Base-by-base conservation (phyloP, 2,888 invertebrate genomes). In the Silvanus unidentatus region DNA sequence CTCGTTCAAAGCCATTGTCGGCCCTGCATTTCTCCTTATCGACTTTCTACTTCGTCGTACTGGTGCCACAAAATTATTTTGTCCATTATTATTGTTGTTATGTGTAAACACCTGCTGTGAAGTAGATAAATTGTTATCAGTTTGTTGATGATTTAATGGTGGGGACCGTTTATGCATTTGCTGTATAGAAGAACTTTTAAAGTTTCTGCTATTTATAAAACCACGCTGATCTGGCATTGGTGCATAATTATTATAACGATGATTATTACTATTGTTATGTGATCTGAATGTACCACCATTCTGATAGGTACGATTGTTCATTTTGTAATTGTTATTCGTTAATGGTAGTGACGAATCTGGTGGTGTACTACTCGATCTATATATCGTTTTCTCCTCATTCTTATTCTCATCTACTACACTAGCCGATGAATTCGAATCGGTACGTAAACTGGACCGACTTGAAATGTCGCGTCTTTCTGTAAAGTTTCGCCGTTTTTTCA, bases 361-460 rank as follows among this genome's bases (percentile, higher is more conserved):
- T 5, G 58, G 58, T n/a, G 57, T 53, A 29, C 46, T 54, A 3
- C 51, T 49, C 8, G 39, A 40, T 1, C 50, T 52, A 9, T 50
- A 43, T 6, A 45, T 34, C 22, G 50, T 37, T 30, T 45, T 50
- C 4, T 48, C 48, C 6, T 53, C 52, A 36, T 58, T 54, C 36
- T 48, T 52, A 32, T 49, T 54, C 29, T 57, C 37, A 13, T 9
- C 10, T 4, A 16, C 15, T 15, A 14, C 3, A 37, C n/a, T 12
- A 10, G 37, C 37, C 11, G 66, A 66, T 1, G 66, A 66, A 44
- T 64, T 66, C 6, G 68, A 67, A 40, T 63, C 62, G 1, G 64
- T 64, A 22, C 66, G 57, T 22, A 59, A 32, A 38, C 59, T 64
- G 1, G 60, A 60, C 22, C 60, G 38, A 39, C 58, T 60, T 2